A percentile compares a stretch with the other conserved stretches of the same genome.
Conservation (phyloP, 2,113 vertebrate genomes). For the Syngnathus scovelli region DNA sequence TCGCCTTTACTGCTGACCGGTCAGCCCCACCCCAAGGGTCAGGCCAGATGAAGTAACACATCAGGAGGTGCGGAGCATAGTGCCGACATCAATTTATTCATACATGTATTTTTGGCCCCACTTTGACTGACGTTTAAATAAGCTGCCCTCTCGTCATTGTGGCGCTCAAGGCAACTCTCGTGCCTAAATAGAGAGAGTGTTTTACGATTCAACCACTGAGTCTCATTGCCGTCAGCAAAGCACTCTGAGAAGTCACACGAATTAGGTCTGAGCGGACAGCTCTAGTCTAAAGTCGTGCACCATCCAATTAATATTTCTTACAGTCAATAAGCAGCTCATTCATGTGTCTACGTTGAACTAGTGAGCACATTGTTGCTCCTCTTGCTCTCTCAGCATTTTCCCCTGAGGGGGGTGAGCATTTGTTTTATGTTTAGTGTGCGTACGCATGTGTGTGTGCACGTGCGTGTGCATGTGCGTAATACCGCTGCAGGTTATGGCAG, state of each 20-base stretch:
- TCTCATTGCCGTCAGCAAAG: conserved; percentile 21
- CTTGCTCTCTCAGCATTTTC: conserved; percentile 11
- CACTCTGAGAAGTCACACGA: conserved; percentile 14
- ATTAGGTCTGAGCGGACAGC: conserved; percentile 17
- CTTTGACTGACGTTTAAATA: conserved; percentile 18
- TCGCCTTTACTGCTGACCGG: conserved; percentile 12
- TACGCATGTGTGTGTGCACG: not conserved
- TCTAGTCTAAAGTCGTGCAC: conserved; percentile 16
- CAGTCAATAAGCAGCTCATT: conserved; percentile 9
- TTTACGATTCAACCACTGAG: conserved; percentile 9
- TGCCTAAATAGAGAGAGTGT: conserved; percentile 7
- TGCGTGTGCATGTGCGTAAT: conserved; percentile 24
- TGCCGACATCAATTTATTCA: conserved; percentile 23
- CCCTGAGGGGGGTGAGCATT: not conserved
- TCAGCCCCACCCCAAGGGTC: conserved; percentile 12
- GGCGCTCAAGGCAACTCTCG: not conserved
- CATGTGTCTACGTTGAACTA: conserved; percentile 10
- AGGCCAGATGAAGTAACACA: conserved; percentile 12
- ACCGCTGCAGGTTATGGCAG: conserved; percentile 60
- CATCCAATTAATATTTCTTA: conserved; percentile 19
- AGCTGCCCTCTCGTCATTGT: not conserved
- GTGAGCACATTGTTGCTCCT: conserved; percentile 12
- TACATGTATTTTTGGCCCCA: not conserved
- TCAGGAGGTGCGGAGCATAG: conserved; percentile 6
- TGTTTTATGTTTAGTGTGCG: conserved; percentile 1